phyloP scores from a whole-genome alignment of 2,113 vertebrate genomes.

The Istiophorus platypterus region DNA sequence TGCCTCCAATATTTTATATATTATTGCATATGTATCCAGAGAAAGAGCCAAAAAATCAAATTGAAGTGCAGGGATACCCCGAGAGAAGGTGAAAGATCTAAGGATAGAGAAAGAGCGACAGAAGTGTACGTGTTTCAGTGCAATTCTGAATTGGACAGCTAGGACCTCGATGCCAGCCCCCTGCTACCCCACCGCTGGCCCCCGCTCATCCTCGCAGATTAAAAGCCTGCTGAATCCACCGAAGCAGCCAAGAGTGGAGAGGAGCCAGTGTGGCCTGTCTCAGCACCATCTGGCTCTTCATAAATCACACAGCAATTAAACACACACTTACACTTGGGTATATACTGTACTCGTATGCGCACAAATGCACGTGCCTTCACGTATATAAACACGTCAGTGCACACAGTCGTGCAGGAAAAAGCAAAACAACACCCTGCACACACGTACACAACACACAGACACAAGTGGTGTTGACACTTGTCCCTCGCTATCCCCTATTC shows the following conservation, averaged over 20 bases:
- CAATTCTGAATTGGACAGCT: constrained; percentile 4
- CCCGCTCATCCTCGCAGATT: constrained; percentile 61
- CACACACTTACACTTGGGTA: constrained; percentile 8
- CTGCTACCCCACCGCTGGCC: not conserved
- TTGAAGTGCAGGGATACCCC: not conserved
- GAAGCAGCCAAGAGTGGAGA: constrained; percentile 50
- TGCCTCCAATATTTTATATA: constrained; percentile 10
- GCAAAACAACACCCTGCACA: not conserved
- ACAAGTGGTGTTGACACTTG: not conserved
- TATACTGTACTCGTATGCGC: not conserved
- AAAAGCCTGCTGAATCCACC: constrained; percentile 49
- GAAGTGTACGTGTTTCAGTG: constrained; percentile 1
- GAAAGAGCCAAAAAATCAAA: not conserved
- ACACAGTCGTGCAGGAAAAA: not conserved
- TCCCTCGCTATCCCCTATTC: not conserved
- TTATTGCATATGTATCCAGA: constrained; percentile 22
- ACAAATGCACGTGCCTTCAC: not conserved
- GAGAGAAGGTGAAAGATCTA: not conserved
- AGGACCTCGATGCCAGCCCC: not conserved
- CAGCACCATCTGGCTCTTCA: constrained; percentile 33
- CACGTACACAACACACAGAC: not conserved
- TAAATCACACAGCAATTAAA: constrained; percentile 61
- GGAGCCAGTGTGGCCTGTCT: constrained; percentile 39
- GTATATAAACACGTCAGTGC: not conserved
- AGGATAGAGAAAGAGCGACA: constrained; percentile 7